These are phyloP conservation scores for Dendrolimus kikuchii DNA, from an alignment of 1,140 invertebrate species.

Conservation along the genomic window DNA sequence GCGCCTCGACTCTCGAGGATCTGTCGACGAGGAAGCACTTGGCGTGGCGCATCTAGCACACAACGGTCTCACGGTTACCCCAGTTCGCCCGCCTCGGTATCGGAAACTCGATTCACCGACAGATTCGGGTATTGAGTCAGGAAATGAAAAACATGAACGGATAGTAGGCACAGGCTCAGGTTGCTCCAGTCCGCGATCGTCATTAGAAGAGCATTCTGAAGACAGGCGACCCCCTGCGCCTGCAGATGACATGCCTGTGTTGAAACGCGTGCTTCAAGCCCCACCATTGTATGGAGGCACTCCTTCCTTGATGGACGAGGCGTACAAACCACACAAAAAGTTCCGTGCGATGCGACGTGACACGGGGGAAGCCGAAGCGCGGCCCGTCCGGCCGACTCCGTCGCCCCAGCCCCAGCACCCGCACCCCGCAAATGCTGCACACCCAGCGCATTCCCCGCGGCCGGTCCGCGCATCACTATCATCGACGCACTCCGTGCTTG, in stretches of 20 bases:
- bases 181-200: constrained; percentile 89
- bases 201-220: constrained; percentile 83
- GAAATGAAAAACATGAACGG: constrained; percentile 89
- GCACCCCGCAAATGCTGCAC: constrained; percentile 63
- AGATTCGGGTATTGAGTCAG: constrained; percentile 93
- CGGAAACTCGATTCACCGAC: constrained; percentile 91
- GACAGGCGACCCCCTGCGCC: constrained; percentile 74
- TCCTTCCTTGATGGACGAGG: constrained; percentile 93
- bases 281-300: constrained; percentile 88
- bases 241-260: constrained; percentile 93
- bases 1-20: constrained; percentile 81
- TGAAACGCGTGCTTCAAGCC: constrained; percentile 92
- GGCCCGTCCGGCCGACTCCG: constrained; percentile 33
- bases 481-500: constrained; percentile 89
- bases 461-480: constrained; percentile 75
- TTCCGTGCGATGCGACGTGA: constrained; percentile 88
- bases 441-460: constrained; percentile 67
- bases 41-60: constrained; percentile 78
- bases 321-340: constrained; percentile 96
- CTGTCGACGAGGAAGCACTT: constrained; percentile 83
- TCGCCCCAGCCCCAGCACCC: constrained; percentile 66
- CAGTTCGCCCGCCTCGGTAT: constrained; percentile 77
- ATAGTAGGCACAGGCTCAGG: constrained; percentile 82
- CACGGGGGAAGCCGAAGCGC: constrained; percentile 81
- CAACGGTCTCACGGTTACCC: constrained; percentile 78